Base-by-base conservation (phyloP, 2,113 vertebrate species). In the Mandrillus leucophaeus region DNA sequence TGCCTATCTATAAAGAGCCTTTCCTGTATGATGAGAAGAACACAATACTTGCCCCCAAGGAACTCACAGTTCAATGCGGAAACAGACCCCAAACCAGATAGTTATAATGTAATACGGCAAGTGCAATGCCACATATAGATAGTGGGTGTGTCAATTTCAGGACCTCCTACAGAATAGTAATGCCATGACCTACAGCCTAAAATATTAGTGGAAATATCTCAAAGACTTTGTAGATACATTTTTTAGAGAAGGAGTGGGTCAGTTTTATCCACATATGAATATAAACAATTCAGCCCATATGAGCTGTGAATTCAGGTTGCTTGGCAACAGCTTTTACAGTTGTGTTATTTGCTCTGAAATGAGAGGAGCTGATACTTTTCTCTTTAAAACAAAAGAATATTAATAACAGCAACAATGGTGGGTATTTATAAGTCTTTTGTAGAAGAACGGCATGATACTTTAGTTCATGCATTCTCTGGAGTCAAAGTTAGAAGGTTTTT, bases 241-340 rank as follows among this genome's bases (percentile, higher is more conserved):
- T 97, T 97, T 70, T 35, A 90, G 79, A 92, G 86, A 94, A 97
- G 22, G 95, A 97, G 68, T 93, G 83, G 96, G 98, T 98, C 97
- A 70, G 61, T 97, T 95, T 98, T 91, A 88, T 91, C 98, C 95
- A 97, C 96, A 98, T 81, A 95, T 95, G 97, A 97, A 96, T 93
- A 97, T 90, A 98, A 97, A 98, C 98, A 97, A 84, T 97, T 95
- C 96, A 98, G 95, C 97, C 97, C 98, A 98, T 98, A 97, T 98
- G 98, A 98, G 97, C 97, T 98, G 98, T 97, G 98, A 98, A 98
- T 43, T 55, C 73, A 98, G 93, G 98, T 99, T 99, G 99, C 98
- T 92, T 99, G 98, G 99, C 98, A 99, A 99, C 99, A 97, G 98
- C 91, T 98, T 98, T 98, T 98, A 98, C 98, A 98, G 98, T 98